Evolutionary conservation across 2,113 vertebrate genomes (phyloP).

Genomic region (Gila orcuttii): DNA sequence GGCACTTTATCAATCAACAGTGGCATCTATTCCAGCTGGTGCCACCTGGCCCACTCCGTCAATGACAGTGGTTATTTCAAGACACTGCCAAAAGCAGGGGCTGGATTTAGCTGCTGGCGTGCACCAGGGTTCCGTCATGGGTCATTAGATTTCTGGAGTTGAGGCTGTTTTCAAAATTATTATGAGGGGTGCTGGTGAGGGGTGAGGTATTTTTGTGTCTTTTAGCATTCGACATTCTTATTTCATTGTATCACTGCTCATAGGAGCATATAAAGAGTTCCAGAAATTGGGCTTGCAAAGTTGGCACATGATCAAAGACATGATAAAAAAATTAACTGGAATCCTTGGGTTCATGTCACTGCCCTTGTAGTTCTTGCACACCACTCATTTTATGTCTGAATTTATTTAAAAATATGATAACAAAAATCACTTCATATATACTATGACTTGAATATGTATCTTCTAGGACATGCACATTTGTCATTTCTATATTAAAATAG

Average conservation of each 20-base stretch:
- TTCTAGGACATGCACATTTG: no score
- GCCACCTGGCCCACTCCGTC: constrained; percentile 85
- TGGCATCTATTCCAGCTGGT: constrained; percentile 75
- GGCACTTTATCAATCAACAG: constrained; percentile 75
- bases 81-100: constrained; percentile 72
- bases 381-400: no score
- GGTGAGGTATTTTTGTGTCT: constrained; percentile 30
- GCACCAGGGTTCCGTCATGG: constrained; percentile 67
- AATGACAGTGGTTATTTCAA: constrained; percentile 71
- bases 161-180: constrained; percentile 63
- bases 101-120: constrained; percentile 70
- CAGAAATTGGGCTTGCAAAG: constrained; percentile 41
- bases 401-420: no score
- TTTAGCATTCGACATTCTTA: constrained; percentile 44
- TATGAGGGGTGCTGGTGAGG: constrained; percentile 33
- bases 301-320: neutral
- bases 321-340: neutral
- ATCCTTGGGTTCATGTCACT: neutral
- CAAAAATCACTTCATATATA: no score
- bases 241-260: constrained; percentile 43
- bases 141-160: constrained; percentile 66
- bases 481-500: no score
- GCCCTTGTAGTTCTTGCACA: neutral
- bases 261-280: constrained; percentile 3
- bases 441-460: no score